These are phyloP conservation scores for Platygyra sinensis DNA, from an alignment of 64 coral and sea anemone species.

Conservation along the genomic window DNA sequence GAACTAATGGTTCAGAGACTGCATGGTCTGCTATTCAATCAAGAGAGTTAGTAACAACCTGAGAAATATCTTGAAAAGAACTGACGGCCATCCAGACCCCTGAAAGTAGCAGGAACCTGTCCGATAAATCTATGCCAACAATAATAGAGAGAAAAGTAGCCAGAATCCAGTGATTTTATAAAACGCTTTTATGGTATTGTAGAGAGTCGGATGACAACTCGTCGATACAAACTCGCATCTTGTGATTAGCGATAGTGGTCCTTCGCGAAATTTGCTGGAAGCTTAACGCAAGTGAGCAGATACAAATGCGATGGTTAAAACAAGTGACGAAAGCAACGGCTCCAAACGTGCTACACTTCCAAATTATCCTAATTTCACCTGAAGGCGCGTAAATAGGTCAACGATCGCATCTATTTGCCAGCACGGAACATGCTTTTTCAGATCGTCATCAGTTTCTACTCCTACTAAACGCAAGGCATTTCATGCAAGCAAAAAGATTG, in stretches of 20 bases:
- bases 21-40: slow-evolving; percentile 15
- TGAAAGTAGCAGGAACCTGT: slow-evolving; percentile 24
- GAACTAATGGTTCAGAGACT: background rate
- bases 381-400: slow-evolving; percentile 1
- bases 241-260: slow-evolving; percentile 27
- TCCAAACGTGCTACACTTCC: background rate
- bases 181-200: slow-evolving; percentile 26
- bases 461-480: background rate
- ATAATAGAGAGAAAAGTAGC: slow-evolving; percentile 33
- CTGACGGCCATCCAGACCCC: background rate
- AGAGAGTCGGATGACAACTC: background rate
- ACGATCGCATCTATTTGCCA: slow-evolving; percentile 36
- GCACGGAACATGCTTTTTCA: slow-evolving; percentile 2
- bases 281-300: slow-evolving; percentile 37
- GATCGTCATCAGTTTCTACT: background rate
- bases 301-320: background rate
- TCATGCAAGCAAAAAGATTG: slow-evolving; percentile 3
- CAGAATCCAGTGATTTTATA: slow-evolving; percentile 37
- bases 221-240: background rate
- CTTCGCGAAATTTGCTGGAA: slow-evolving; percentile 11
- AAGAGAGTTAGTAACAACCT: slow-evolving; percentile 15
- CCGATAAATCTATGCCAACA: slow-evolving; percentile 17
- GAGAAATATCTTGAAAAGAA: slow-evolving; percentile 21
- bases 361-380: background rate
- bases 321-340: background rate